A percentile compares a stretch with the other conserved stretches of the same genome.
These are phyloP conservation scores for Manduca sexta DNA, from an alignment of 1,140 invertebrate genomes.

Conservation along the genomic window DNA sequence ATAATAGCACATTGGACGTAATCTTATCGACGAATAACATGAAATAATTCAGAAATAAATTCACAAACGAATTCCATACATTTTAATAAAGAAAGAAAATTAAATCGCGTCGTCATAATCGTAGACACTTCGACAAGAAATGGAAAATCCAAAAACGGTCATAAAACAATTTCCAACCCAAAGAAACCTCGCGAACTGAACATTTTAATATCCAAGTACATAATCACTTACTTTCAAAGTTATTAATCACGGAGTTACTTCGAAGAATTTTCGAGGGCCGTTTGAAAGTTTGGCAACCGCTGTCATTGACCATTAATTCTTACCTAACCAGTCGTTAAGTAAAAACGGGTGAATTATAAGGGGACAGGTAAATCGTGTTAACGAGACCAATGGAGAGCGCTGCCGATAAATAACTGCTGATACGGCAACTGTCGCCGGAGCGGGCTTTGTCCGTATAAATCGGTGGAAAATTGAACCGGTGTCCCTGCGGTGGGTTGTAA, in stretches of 20 bases:
- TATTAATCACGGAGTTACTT: not conserved
- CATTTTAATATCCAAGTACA: too few relatives aligned
- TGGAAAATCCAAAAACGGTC: too few relatives aligned
- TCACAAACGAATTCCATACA: too few relatives aligned
- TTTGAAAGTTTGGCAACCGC: not conserved
- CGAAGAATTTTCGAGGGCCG: not conserved
- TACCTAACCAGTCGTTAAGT: conserved; percentile 28
- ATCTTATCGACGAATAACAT: too few relatives aligned
- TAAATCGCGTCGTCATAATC: too few relatives aligned
- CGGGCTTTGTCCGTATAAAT: conserved; percentile 25
- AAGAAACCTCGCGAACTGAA: too few relatives aligned
- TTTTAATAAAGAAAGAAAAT: too few relatives aligned
- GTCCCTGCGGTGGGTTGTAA: not conserved
- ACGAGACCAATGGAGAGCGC: conserved; percentile 21
- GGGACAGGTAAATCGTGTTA: conserved; percentile 33
- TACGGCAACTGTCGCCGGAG: conserved; percentile 17
- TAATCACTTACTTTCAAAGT: too few relatives aligned
- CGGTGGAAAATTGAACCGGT: conserved; percentile 23
- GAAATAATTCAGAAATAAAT: too few relatives aligned
- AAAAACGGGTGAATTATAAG: conserved; percentile 30
- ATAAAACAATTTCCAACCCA: too few relatives aligned
- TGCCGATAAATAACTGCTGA: conserved; percentile 27
- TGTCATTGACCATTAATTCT: conserved; percentile 24
- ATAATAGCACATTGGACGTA: too few relatives aligned
- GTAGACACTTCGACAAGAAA: too few relatives aligned